phyloP scores from a whole-genome alignment of 2,888 invertebrate genomes.

The Ophion ventricosus region DNA sequence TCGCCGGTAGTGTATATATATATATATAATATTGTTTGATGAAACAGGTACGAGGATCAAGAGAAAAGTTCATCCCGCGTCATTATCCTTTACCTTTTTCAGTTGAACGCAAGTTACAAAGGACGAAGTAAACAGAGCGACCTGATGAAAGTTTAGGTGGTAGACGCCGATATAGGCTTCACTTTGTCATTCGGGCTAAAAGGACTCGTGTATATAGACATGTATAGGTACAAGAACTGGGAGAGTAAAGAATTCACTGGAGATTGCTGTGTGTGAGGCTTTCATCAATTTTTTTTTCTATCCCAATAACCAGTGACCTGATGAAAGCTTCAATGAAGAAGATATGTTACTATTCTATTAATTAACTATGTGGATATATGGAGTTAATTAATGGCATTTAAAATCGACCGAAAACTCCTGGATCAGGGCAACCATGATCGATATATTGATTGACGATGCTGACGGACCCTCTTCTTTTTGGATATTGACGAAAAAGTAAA shows the following conservation, averaged over 20 bases:
- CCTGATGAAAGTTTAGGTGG: constrained; percentile 30
- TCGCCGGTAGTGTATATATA: too few species aligned
- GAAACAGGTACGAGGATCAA: background rate
- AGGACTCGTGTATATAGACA: background rate
- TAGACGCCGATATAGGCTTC: background rate
- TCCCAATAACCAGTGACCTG: too few species aligned
- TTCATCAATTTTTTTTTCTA: too few species aligned
- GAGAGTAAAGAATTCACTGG: background rate
- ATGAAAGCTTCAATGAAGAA: too few species aligned
- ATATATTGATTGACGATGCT: too few species aligned
- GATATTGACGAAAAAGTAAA: too few species aligned
- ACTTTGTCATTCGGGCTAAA: constrained; percentile 6
- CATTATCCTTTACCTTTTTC: constrained; percentile 33
- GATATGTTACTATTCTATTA: too few species aligned
- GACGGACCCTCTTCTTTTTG: too few species aligned
- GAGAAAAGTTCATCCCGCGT: constrained; percentile 33
- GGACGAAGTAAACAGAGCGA: constrained; percentile 24
- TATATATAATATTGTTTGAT: background rate
- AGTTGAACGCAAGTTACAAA: constrained; percentile 18
- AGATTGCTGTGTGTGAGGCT: background rate
- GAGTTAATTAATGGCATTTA: too few species aligned
- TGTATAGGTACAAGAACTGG: background rate
- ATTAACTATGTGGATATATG: too few species aligned
- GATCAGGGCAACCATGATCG: too few species aligned
- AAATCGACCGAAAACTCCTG: too few species aligned